Evolutionary conservation across 2,888 invertebrate genomes (phyloP).

Genomic region (Eulithis testata): DNA sequence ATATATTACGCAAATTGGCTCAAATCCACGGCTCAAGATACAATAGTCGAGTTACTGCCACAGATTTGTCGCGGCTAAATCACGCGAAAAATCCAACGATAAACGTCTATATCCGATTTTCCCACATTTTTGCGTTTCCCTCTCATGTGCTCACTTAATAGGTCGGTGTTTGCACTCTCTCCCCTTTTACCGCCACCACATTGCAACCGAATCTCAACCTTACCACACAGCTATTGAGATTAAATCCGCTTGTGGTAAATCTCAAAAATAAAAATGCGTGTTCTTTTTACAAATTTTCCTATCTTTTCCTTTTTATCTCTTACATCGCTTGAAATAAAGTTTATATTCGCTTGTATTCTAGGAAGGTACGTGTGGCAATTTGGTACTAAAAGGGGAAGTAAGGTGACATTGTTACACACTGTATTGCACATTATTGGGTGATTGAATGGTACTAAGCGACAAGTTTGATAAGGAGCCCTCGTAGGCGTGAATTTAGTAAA

Average conservation of each 20-base stretch:
- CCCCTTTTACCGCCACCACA: conserved; percentile 61
- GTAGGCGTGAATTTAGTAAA: conserved; percentile 47
- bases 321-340: conserved; percentile 36
- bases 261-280: conserved; percentile 63
- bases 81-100: conserved; percentile 83
- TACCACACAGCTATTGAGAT: accelerated
- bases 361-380: conserved; percentile 46
- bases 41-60: conserved; percentile 65
- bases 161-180: conserved; percentile 81
- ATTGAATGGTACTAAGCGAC: conserved; percentile 82
- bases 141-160: conserved; percentile 85
- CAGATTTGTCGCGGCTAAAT: conserved; percentile 81
- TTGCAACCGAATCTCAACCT: conserved; percentile 44
- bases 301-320: conserved; percentile 13
- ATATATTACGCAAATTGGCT: conserved; percentile 19
- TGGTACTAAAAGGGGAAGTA: conserved; percentile 57
- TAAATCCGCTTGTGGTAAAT: conserved; percentile 25
- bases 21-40: conserved; percentile 51
- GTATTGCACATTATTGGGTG: conserved; percentile 84
- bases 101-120: conserved; percentile 84
- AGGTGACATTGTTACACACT: conserved; percentile 82
- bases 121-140: conserved; percentile 83
- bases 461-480: conserved; percentile 79
- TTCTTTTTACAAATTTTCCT: conserved; percentile 60
- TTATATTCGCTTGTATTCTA: conserved; percentile 35